A percentile compares a stretch with the other conserved stretches of the same genome.
Evolutionary conservation across 2,113 vertebrate genomes (phyloP).

Genomic region (Leucosticte australis): DNA sequence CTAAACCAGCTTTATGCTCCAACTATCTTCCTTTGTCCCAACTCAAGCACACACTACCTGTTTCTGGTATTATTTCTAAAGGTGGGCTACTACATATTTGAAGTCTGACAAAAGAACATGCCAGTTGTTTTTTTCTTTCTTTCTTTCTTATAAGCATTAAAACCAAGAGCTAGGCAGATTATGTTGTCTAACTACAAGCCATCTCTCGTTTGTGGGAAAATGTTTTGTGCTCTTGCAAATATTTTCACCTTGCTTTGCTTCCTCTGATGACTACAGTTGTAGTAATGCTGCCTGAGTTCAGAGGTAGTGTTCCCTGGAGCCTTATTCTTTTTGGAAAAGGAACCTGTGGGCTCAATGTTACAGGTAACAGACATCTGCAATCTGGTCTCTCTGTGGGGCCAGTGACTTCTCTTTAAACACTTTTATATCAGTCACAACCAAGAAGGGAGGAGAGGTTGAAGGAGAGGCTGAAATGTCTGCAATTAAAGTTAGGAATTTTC

Average conservation of each 20-base stretch:
- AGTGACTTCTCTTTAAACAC: neutral
- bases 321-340: neutral
- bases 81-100: neutral
- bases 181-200: neutral
- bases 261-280: neutral
- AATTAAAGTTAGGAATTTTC: neutral
- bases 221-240: neutral
- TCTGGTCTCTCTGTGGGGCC: neutral
- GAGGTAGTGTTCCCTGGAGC: neutral
- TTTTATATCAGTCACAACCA: neutral
- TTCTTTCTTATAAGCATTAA: neutral
- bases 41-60: neutral
- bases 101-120: neutral
- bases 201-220: neutral
- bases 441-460: neutral
- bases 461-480: neutral
- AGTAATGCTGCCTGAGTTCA: neutral
- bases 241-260: neutral
- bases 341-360: neutral
- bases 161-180: neutral
- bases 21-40: neutral
- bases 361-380: slow-evolving; percentile 38
- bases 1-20: neutral
- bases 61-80: neutral
- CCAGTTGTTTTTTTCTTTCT: neutral